phyloP scores from a whole-genome alignment of 1,140 invertebrate species.

The Nixonia krombeini region DNA sequence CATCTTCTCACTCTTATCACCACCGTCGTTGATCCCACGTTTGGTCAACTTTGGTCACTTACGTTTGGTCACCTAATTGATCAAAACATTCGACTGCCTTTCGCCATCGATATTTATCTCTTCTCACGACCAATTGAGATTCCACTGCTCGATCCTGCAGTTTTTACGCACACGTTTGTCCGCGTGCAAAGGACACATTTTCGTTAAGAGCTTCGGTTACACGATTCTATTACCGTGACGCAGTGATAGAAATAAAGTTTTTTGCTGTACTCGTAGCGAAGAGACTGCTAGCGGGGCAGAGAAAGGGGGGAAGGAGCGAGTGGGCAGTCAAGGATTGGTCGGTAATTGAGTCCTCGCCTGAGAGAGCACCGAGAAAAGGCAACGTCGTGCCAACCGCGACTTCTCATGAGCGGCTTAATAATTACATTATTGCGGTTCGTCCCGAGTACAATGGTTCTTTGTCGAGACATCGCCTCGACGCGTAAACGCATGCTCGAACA shows the following conservation, averaged over 20 bases:
- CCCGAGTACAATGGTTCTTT: slow-evolving; percentile 59
- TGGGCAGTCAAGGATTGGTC: slow-evolving; percentile 48
- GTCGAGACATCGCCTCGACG: slow-evolving; percentile 46
- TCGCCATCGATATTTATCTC: too few relatives aligned
- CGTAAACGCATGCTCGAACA: slow-evolving; percentile 39
- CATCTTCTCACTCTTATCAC: too few relatives aligned
- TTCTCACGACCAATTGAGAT: too few relatives aligned
- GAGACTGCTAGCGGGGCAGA: too few relatives aligned
- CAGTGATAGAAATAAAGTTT: slow-evolving; percentile 37
- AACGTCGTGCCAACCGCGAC: slow-evolving; percentile 46
- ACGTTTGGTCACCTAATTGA: too few relatives aligned
- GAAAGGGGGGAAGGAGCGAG: slow-evolving; percentile 21
- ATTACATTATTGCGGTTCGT: slow-evolving; percentile 59
- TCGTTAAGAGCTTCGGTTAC: too few relatives aligned
- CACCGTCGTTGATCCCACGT: too few relatives aligned
- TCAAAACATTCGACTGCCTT: too few relatives aligned
- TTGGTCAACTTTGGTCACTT: too few relatives aligned
- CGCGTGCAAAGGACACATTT: too few relatives aligned
- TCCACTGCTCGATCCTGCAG: too few relatives aligned
- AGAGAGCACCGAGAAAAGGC: slow-evolving; percentile 44
- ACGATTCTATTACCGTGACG: slow-evolving; percentile 36
- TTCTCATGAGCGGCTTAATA: slow-evolving; percentile 55
- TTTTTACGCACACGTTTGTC: too few relatives aligned
- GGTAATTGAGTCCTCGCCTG: slow-evolving; percentile 58
- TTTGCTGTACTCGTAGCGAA: slow-evolving; percentile 15